Percentiles rank a stretch among this genome's conserved stretches.
These are phyloP conservation scores for Sebastes iracundus DNA, from an alignment of 2,797 vertebrate genomes.

Conservation along the genomic window DNA sequence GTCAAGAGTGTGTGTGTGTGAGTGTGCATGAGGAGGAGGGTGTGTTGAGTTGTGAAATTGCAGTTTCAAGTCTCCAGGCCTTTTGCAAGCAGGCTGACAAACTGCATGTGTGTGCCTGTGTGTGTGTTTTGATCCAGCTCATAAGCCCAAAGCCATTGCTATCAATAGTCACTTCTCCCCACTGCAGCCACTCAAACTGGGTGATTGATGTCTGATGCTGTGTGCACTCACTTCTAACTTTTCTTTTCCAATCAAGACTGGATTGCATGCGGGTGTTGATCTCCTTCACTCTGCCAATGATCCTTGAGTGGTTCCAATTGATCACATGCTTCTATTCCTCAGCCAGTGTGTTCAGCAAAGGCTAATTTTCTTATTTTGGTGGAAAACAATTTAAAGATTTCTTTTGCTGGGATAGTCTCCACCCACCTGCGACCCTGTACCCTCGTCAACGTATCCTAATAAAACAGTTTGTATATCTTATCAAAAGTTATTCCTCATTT, in stretches of 20 bases:
- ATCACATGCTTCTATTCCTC: background rate
- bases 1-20: constrained; percentile 11
- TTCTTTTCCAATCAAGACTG: background rate
- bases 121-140: background rate
- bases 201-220: constrained; percentile 24
- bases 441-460: too few species aligned
- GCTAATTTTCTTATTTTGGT: background rate
- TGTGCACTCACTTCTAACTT: background rate
- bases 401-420: background rate
- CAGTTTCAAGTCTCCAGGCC: background rate
- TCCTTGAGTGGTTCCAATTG: background rate
- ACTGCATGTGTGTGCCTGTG: background rate
- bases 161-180: background rate
- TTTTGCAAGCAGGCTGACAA: background rate
- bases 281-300: background rate
- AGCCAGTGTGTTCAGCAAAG: background rate
- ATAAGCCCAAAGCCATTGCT: background rate
- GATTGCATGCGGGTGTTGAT: background rate
- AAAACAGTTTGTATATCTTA: too few species aligned
- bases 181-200: constrained; percentile 22
- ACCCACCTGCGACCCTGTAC: background rate
- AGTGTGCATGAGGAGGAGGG: background rate
- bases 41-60: constrained; percentile 7
- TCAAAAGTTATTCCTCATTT: too few species aligned
- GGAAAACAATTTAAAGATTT: background rate